Evolutionary conservation across 2,888 invertebrate genomes (phyloP), one percentile per base, ranked within the genome.

Genomic region (Malachius bipustulatus): DNA sequence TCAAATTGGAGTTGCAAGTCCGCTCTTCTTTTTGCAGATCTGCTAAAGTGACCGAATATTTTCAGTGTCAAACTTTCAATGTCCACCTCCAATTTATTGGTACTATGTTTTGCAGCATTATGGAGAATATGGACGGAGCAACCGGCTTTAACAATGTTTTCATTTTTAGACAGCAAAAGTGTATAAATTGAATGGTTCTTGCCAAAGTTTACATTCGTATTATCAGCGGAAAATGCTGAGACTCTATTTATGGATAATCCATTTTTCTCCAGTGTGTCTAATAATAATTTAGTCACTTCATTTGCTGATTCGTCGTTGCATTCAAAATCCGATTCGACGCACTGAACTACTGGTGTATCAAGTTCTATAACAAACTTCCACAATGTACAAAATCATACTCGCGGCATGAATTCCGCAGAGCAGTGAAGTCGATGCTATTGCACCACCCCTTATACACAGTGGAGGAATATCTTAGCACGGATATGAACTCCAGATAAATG

Each of bases 41-140:
- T 6, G 10, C 35, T 37, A 28, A 42, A 42, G 33, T 31, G 32
- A 27, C 31, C 27, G 26, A 38, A 42, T 11, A 40, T 30, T 38
- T 42, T 42, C 16, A 40, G 27, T 16, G 40, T 15, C 11, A 40
- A 15, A 24, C 26, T 14, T 37, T 40, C 37, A 4, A 37, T 30
- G 34, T 42, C 40, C n/a, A 33, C 14, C 9, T 28, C 29, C 15
- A 37, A 16, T 28, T 14, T 29, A 28, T 28, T 26, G 10, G 10
- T 14, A 16, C 24, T 11, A 34, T 32, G 30, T 34, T 34, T 37
- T 14, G 24, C 11, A 35, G n/a, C 13, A 30, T 37, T 37, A 29
- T 37, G 34, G 14, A 36, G 26, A 14, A 34, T 32, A 16, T 36
- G 36, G 15, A 19, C 36, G 9, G 14, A 16, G 32, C 36, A 36